Conservation (phyloP, 2,113 vertebrate genomes). For the Taxidea taxus region DNA sequence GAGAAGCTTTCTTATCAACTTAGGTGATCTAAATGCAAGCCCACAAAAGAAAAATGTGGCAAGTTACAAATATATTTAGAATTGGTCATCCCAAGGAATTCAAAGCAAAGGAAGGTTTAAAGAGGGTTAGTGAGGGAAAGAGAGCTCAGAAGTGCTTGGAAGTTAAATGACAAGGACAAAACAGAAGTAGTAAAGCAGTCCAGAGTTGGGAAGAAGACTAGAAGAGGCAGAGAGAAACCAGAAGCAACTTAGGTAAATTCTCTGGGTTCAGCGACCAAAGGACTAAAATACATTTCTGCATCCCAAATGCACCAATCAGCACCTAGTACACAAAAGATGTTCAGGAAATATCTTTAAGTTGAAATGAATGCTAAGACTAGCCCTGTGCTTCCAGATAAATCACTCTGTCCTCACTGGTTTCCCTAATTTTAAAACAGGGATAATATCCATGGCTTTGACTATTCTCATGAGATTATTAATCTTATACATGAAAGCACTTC, state of each 20-base stretch:
- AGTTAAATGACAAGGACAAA: constrained; percentile 16
- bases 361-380: constrained; percentile 4
- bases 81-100: not conserved
- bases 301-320: not conserved
- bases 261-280: not conserved
- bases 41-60: not conserved
- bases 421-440: not conserved
- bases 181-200: not conserved
- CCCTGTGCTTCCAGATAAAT: not conserved
- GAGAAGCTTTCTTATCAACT: not conserved
- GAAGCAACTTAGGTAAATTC: not conserved
- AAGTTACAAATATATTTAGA: not conserved
- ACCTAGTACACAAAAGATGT: not conserved
- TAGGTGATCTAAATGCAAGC: not conserved
- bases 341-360: not conserved
- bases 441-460: not conserved
- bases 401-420: not conserved
- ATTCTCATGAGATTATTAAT: not conserved
- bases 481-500: not conserved
- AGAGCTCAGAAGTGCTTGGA: not conserved
- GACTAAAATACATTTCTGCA: not conserved
- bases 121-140: not conserved
- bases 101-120: not conserved
- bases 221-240: not conserved
- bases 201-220: not conserved